Percentiles rank a stretch among this genome's conserved stretches.
These are phyloP conservation scores for Odontocerum albicorne DNA, from an alignment of 2,888 invertebrate genomes.

Conservation along the genomic window DNA sequence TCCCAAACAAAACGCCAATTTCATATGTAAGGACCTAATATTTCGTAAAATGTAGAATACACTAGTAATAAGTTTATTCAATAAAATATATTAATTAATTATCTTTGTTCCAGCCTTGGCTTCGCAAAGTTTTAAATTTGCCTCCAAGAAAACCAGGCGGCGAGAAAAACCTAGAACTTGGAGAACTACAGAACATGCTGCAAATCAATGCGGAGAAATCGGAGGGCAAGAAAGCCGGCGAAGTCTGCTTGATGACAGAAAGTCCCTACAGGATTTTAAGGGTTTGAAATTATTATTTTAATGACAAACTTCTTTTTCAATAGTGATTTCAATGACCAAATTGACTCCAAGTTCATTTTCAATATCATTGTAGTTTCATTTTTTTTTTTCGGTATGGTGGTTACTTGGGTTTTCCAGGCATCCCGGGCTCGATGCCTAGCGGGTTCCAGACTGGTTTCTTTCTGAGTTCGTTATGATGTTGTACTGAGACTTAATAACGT, in stretches of 20 bases:
- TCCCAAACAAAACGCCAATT: too few species aligned
- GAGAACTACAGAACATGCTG: slow-evolving; percentile 62
- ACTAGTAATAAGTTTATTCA: too few species aligned
- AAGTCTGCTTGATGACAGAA: slow-evolving; percentile 74
- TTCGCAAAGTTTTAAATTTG: slow-evolving; percentile 3
- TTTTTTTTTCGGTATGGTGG: too few species aligned
- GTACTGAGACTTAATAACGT: too few species aligned
- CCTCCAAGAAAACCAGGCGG: slow-evolving; percentile 12
- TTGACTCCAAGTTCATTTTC: not conserved
- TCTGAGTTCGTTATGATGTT: too few species aligned
- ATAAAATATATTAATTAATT: not conserved
- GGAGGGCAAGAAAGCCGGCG: slow-evolving; percentile 44
- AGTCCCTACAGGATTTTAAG: slow-evolving; percentile 72
- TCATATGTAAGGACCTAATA: too few species aligned
- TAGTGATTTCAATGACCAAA: not conserved
- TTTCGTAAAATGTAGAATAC: too few species aligned
- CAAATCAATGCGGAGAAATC: slow-evolving; percentile 40
- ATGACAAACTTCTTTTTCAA: not conserved
- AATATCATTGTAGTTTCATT: too few species aligned
- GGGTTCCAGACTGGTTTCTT: too few species aligned
- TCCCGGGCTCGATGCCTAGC: too few species aligned
- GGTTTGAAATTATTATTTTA: slow-evolving; percentile 52
- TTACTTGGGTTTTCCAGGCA: too few species aligned
- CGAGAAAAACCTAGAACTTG: slow-evolving; percentile 47
- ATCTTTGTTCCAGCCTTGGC: slow-evolving; percentile 5